A percentile compares a stretch with the other conserved stretches of the same genome.
Evolutionary conservation across 2,113 vertebrate genomes (phyloP).

Genomic region (Trematomus loennbergii): DNA sequence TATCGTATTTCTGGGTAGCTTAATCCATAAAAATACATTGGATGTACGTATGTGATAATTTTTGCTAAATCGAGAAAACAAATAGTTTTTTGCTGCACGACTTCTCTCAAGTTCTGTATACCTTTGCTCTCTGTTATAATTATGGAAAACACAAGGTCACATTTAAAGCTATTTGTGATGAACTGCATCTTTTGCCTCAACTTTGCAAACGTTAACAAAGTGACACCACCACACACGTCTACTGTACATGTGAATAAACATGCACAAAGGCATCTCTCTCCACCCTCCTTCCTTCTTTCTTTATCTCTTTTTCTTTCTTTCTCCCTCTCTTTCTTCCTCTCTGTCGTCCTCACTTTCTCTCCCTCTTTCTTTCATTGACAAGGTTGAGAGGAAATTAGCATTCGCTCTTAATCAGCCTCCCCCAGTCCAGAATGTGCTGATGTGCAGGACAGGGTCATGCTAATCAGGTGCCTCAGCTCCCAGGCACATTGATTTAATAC

Average conservation of each 20-base stretch:
- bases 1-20: background rate
- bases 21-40: background rate
- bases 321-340: slow-evolving; percentile 8
- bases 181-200: background rate
- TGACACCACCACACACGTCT: background rate
- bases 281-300: slow-evolving; percentile 23
- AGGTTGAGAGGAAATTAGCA: slow-evolving; percentile 80
- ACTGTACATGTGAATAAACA: slow-evolving; percentile 33
- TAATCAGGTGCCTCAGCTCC: slow-evolving; percentile 81
- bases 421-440: slow-evolving; percentile 82
- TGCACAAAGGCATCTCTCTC: slow-evolving; percentile 47
- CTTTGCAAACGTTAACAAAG: background rate
- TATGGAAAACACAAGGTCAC: background rate
- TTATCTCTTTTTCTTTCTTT: slow-evolving; percentile 4
- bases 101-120: background rate
- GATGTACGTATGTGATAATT: too few relatives aligned
- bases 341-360: background rate
- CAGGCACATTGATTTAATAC: slow-evolving; percentile 82
- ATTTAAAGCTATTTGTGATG: background rate
- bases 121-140: background rate
- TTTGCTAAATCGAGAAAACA: too few relatives aligned
- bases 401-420: slow-evolving; percentile 82
- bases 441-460: slow-evolving; percentile 80
- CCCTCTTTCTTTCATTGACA: slow-evolving; percentile 67
- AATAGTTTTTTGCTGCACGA: too few relatives aligned